Base-by-base conservation (phyloP, 1,140 invertebrate species). In the Drosophila sulfurigaster region DNA sequence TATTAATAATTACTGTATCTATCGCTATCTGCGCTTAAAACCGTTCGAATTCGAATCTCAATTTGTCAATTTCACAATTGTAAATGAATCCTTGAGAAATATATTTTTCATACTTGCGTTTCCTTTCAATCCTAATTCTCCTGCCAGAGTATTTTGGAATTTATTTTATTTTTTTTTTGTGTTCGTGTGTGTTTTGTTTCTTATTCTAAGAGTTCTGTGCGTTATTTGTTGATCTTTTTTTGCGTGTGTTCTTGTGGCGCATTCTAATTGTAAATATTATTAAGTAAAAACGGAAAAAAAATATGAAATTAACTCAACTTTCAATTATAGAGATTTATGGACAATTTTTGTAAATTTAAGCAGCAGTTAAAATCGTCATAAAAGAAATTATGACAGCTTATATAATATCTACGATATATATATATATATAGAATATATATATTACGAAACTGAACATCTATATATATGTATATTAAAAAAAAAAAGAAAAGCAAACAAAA, bases 211-310 rank as follows among this genome's bases (percentile, higher is more conserved):
- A 49, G 45, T 51, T 51, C 30, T 62, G 13, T 16, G 11, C 5
- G 41, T 46, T 28, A 20, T 49, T 62, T 35, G 46, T 20, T 41
- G 16, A 13, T 43, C 5, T 64, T 52, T 51, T 25, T 25, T 25
- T 20, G 20, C 0, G 20, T 38, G 35, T 57, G 15, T 25, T 32
- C 8, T 45, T 51, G 28, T 67, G 41, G 54, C 63, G 57, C 57
- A 45, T n/a, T 59, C 6, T 62, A 62, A 62, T 52, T 64, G 62
- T 64, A 64, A 41, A 64, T 64, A 64, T 41, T 52, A 35, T 54
- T 35, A 54, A 54, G 28, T 52, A 35, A 35, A 52, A 52, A 25
- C 8, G 10, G 11, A 35, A 16, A 56, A 35, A 38, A 20, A 20
- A 45, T 11, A 46, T n/a, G n/a, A 13, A 46, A 11, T 3, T 35